Evolutionary conservation across 2,888 invertebrate genomes (phyloP).

Genomic region (Chrysolina oricalcia): DNA sequence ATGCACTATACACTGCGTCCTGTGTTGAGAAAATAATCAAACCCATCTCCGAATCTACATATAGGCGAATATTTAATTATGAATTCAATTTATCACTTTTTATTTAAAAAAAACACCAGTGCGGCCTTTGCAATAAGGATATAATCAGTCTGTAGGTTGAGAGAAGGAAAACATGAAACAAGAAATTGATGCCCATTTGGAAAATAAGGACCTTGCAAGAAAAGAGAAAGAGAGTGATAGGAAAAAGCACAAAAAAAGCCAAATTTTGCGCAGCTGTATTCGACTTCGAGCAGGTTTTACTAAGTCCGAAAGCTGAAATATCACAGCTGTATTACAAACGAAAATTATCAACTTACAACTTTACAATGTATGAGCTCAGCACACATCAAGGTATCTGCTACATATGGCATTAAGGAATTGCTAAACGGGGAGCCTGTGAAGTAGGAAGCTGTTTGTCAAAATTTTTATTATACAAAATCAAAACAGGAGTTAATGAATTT

Average conservation of each 20-base stretch:
- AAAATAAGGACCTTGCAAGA: slow-evolving; percentile 55
- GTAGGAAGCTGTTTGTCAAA: slow-evolving; percentile 25
- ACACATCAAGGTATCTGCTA: slow-evolving; percentile 27
- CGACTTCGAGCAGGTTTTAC: slow-evolving; percentile 24
- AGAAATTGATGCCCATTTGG: slow-evolving; percentile 41
- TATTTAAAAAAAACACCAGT: slow-evolving; percentile 27
- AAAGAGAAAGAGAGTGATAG: slow-evolving; percentile 49
- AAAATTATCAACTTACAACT: slow-evolving; percentile 22
- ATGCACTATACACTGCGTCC: background rate
- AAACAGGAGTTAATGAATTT: slow-evolving; percentile 5
- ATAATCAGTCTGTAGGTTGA: background rate
- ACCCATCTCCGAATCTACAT: slow-evolving; percentile 11
- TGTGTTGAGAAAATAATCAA: slow-evolving; percentile 1
- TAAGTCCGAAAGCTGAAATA: slow-evolving; percentile 17
- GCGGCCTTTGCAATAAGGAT: slow-evolving; percentile 19
- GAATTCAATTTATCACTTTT: slow-evolving; percentile 18
- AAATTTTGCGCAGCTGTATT: slow-evolving; percentile 24
- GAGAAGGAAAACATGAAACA: slow-evolving; percentile 22
- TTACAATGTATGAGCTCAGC: slow-evolving; percentile 7
- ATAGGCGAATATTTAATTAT: slow-evolving; percentile 17
- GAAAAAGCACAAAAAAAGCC: background rate
- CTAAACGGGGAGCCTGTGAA: slow-evolving; percentile 22
- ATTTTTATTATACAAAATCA: slow-evolving; percentile 26
- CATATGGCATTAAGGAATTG: slow-evolving; percentile 10
- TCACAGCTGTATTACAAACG: slow-evolving; percentile 29